Base-by-base conservation (phyloP, 92 coral and sea anemone genomes). In the Siderastrea radians region DNA sequence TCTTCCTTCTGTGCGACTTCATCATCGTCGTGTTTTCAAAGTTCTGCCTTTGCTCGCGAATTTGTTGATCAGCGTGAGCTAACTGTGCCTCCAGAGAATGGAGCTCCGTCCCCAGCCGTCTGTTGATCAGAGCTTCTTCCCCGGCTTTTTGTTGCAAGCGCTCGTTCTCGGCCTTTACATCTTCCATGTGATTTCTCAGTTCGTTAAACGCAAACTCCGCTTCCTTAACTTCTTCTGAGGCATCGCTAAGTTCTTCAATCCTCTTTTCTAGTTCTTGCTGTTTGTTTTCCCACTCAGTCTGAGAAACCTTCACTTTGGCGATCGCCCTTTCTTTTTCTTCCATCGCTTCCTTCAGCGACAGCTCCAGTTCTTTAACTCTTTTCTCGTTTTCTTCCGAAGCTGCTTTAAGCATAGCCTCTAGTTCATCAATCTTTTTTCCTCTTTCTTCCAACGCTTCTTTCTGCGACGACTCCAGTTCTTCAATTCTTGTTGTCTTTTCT, bases 11-110 rank as follows among this genome's bases (percentile, higher is more conserved):
- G 12, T 47, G 70, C 57, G 77, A n/a, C 13, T 85, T 75, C 26
- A 66, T 66, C 43, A 17, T 66, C 9, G 45, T 17, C 16, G 19
- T 65, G 68, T 75, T 90, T 4, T 71, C 86, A 38, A 80, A 72
- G 4, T 74, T 55, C 10, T 59, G 52, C 57, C 88, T 86, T 49
- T 86, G 92, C 67, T 94, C 94, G 62, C 98, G 93, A 69, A 98
- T 85, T 74, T 90, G 94, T 15, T 83, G 63, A 63, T 90, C 96
- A 11, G 99, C 99, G 69, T 90, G 93, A n/a, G 81, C 68, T 14
- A 95, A 86, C 84, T 98, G 98, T 14, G 98, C 99, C 50, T 96
- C 96, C 47, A 98, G 94, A 3, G 99, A 98, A 60, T 93, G 93
- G n/a, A 96, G 91, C 78, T 95, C 96, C 3, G 90, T 81, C 0